Conservation (phyloP, 2,888 invertebrate genomes). For the Diploptera punctata region DNA sequence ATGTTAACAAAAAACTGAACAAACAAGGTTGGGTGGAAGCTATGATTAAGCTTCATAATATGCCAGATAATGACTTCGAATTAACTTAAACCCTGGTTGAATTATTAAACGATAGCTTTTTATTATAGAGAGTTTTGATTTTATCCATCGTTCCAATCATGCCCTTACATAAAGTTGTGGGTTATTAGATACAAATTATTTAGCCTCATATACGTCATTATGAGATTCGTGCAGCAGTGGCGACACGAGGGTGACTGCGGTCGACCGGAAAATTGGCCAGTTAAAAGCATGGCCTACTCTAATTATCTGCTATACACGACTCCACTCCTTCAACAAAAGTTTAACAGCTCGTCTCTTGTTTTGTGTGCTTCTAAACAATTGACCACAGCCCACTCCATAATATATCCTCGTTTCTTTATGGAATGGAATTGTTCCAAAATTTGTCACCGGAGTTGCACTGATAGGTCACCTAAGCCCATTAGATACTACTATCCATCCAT, state of each 20-base stretch:
- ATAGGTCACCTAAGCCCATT: too few relatives aligned
- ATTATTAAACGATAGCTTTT: conserved; percentile 36
- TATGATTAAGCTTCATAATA: conserved; percentile 37
- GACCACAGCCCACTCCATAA: too few relatives aligned
- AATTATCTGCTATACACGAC: not conserved
- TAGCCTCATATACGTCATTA: conserved; percentile 27
- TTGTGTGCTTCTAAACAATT: too few relatives aligned
- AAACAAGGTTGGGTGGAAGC: conserved; percentile 38
- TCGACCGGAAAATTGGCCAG: conserved; percentile 19
- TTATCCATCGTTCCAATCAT: conserved; percentile 1
- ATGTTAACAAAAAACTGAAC: conserved; percentile 6
- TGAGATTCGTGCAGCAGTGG: conserved; percentile 18
- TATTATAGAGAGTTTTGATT: conserved; percentile 5
- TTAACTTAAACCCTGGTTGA: conserved; percentile 35
- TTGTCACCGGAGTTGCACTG: too few relatives aligned
- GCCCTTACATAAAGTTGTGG: conserved; percentile 11
- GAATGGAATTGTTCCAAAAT: too few relatives aligned
- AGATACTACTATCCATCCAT: too few relatives aligned
- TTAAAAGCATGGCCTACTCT: conserved; percentile 14
- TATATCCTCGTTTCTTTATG: too few relatives aligned
- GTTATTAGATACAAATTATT: conserved; percentile 29
- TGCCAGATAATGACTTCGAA: conserved; percentile 31
- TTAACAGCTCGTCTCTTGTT: too few relatives aligned
- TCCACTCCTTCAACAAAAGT: not conserved
- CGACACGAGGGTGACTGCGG: conserved; percentile 19